These are phyloP conservation scores for Melopsittacus undulatus DNA, from an alignment of 2,797 vertebrate genomes.

Conservation along the genomic window DNA sequence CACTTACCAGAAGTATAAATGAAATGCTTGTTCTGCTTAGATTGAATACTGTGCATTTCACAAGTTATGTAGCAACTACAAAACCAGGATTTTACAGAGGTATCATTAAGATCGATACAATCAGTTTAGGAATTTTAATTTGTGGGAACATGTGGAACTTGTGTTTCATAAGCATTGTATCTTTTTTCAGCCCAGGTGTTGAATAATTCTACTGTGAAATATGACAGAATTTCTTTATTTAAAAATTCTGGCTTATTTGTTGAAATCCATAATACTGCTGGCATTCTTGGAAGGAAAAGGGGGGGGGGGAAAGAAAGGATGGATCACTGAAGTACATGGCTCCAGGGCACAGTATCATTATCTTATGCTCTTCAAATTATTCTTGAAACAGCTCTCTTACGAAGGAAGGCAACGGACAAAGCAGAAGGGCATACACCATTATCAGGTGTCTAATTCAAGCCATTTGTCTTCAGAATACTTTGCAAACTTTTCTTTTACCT, in stretches of 20 bases:
- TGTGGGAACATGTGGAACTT: background rate
- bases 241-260: background rate
- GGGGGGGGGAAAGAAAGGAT: background rate
- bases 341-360: background rate
- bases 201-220: background rate
- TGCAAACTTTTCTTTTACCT: constrained; percentile 55
- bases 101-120: background rate
- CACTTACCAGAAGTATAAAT: background rate
- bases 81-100: background rate
- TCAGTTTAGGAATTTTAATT: background rate
- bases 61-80: background rate
- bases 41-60: background rate
- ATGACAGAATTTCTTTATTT: background rate
- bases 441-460: constrained; percentile 39
- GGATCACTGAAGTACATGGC: background rate
- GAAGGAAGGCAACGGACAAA: background rate
- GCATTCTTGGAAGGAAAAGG: background rate
- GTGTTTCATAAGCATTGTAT: background rate
- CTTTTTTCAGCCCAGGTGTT: background rate
- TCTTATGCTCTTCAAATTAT: background rate
- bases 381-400: background rate
- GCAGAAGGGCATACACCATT: background rate
- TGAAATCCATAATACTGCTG: background rate
- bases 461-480: constrained; percentile 67
- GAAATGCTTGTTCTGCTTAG: background rate